phyloP scores from a whole-genome alignment of 2,797 vertebrate species.

The Tauraco hartlaubi region DNA sequence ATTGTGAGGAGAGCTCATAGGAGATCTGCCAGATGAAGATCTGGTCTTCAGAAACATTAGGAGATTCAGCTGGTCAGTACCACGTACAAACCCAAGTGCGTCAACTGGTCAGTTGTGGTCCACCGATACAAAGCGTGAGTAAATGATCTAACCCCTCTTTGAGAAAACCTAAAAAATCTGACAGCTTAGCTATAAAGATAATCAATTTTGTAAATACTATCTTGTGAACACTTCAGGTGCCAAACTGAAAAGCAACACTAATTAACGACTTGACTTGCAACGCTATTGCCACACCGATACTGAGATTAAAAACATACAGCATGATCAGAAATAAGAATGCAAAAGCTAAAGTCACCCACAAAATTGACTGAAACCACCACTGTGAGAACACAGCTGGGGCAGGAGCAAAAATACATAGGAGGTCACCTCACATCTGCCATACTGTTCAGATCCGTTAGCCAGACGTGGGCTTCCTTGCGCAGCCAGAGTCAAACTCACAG shows the following conservation, averaged over 20 bases:
- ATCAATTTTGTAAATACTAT: background rate
- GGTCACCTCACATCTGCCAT: background rate
- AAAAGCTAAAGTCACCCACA: background rate
- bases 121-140: background rate
- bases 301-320: background rate
- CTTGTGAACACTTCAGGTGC: background rate
- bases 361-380: background rate
- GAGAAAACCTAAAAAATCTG: background rate
- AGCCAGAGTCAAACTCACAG: background rate
- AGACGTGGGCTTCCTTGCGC: background rate
- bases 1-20: background rate
- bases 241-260: background rate
- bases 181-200: background rate
- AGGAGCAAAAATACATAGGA: background rate
- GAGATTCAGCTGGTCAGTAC: background rate
- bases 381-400: background rate
- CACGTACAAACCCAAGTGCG: background rate
- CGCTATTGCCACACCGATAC: background rate
- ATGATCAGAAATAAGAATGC: background rate
- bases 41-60: background rate
- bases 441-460: background rate
- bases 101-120: background rate
- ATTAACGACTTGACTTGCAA: background rate
- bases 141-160: background rate
- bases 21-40: background rate